Evolutionary conservation across 2,888 invertebrate species (phyloP).

Genomic region (Ichneumoninae sp.): DNA sequence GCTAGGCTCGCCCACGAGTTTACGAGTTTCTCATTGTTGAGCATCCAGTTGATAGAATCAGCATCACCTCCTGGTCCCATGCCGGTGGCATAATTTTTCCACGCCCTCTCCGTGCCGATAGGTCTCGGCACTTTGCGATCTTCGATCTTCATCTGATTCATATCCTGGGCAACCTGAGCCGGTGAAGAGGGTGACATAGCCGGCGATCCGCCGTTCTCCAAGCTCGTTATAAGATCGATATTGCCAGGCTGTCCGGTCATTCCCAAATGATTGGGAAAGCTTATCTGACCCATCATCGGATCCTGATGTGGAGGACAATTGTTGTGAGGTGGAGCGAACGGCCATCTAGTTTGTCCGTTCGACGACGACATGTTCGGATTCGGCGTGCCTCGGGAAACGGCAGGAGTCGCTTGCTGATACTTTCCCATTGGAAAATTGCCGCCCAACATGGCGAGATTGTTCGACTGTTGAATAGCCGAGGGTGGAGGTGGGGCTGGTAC

Average conservation of each 20-base stretch:
- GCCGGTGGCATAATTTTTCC: slow-evolving; percentile 86
- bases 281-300: slow-evolving; percentile 80
- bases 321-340: slow-evolving; percentile 80
- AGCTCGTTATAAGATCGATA: slow-evolving; percentile 81
- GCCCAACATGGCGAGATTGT: slow-evolving; percentile 79
- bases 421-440: slow-evolving; percentile 80
- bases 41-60: slow-evolving; percentile 84
- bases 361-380: slow-evolving; percentile 74
- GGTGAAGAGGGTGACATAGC: slow-evolving; percentile 85
- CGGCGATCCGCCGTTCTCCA: slow-evolving; percentile 85
- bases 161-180: slow-evolving; percentile 81
- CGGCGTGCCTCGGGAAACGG: slow-evolving; percentile 73
- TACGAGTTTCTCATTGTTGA: slow-evolving; percentile 83
- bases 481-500: slow-evolving; percentile 77
- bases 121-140: slow-evolving; percentile 89
- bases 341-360: slow-evolving; percentile 82
- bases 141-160: slow-evolving; percentile 83
- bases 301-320: slow-evolving; percentile 80
- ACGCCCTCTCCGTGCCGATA: slow-evolving; percentile 93
- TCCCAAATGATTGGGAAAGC: slow-evolving; percentile 80
- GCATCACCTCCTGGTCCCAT: slow-evolving; percentile 81
- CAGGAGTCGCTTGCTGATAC: slow-evolving; percentile 74
- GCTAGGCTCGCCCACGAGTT: slow-evolving; percentile 81
- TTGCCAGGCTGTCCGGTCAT: slow-evolving; percentile 75
- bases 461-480: slow-evolving; percentile 77